Evolutionary conservation across 2,888 invertebrate species (phyloP), one percentile per base, ranked within the genome.

Genomic region (Eupsilia transversa): DNA sequence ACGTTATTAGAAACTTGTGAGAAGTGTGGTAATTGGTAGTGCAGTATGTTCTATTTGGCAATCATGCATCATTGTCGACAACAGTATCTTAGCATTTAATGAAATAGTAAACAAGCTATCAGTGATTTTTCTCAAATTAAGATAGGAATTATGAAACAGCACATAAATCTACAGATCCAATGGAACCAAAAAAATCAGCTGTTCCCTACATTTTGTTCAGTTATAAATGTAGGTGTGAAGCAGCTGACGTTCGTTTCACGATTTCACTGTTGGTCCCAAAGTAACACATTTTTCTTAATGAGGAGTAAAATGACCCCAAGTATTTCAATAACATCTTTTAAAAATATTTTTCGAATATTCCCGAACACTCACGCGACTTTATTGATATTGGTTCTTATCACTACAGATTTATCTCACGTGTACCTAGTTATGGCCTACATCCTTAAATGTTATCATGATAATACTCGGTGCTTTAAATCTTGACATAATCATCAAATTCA

Each of bases 351-450:
- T 30, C n/a, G 17, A 77, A 80, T 20, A 30, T 60, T 67, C n/a
- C n/a, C 27, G 49, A 63, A 63, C 5, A 41, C 6, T 52, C 64
- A 38, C 64, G 46, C n/a, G 72, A 72, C n/a, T 35, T 7, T 46
- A 23, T 59, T 54, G 33, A 35, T 63, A 30, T 46, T 12, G 33
- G 23, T 30, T 14, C 33, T 60, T 79, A 80, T 65, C 80, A 41
- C 1, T 9, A 41, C 12, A 54, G 33, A 64, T 54, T 79, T 46
- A 20, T 79, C 52, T 72, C 64, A 65, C 64, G 64, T 80, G 27
- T 6, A 14, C 12, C 4, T 49, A 76, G 43, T 49, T 27, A 72
- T 41, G 65, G 65, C 46, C 69, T 27, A 49, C 35, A 66, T 65
- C n/a, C 61, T 33, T 14, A 56, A 57, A 57, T 41, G 23, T 33